Percentiles rank a stretch among this genome's conserved stretches.
Evolutionary conservation across 2,888 invertebrate genomes (phyloP).

Genomic region (Andrena marginata): DNA sequence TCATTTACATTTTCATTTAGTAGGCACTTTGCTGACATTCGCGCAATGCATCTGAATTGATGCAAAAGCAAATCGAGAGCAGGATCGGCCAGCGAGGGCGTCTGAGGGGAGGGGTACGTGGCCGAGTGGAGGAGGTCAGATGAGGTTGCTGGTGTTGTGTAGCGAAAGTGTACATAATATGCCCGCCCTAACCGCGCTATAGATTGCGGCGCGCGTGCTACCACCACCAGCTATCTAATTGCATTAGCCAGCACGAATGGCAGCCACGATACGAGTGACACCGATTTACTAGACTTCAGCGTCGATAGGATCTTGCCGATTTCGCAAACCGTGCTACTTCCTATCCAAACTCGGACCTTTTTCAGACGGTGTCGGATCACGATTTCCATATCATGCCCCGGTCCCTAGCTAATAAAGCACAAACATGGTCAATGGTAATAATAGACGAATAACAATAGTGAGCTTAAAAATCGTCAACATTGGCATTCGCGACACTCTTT

Average conservation of each 20-base stretch:
- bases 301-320: conserved; percentile 68
- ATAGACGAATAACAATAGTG: not conserved
- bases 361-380: conserved; percentile 48
- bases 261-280: conserved; percentile 74
- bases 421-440: conserved; percentile 30
- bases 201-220: conserved; percentile 77
- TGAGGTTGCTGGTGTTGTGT: conserved; percentile 75
- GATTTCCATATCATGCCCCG: conserved; percentile 43
- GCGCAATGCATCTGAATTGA: conserved; percentile 28
- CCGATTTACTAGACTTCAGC: conserved; percentile 71
- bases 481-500: not conserved
- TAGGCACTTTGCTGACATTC: not conserved
- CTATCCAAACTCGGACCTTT: conserved; percentile 40
- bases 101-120: conserved; percentile 37
- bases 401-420: conserved; percentile 33
- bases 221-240: conserved; percentile 80
- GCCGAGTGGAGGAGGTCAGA: conserved; percentile 76
- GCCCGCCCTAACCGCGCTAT: conserved; percentile 71
- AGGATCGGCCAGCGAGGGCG: conserved; percentile 33
- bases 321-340: conserved; percentile 61
- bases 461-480: not conserved
- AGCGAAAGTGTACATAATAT: conserved; percentile 78
- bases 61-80: conserved; percentile 44
- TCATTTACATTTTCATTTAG: not conserved
- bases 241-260: conserved; percentile 75